These are phyloP conservation scores for Trogon melanurus DNA, from an alignment of 2,113 vertebrate species.

Conservation along the genomic window DNA sequence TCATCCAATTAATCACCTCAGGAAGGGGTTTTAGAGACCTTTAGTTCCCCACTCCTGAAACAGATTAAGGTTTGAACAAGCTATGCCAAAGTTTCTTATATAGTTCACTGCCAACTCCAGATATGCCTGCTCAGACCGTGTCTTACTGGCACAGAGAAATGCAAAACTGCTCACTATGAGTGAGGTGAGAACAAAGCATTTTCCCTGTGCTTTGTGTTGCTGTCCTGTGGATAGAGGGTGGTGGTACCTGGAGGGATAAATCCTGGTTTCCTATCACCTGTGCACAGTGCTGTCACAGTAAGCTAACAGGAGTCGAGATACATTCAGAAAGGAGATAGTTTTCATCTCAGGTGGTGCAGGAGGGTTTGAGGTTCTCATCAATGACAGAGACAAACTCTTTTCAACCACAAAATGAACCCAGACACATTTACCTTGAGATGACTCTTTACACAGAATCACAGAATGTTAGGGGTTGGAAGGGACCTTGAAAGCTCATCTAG, in stretches of 20 bases:
- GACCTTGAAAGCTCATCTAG: no score
- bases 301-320: neutral
- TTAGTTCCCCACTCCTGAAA: neutral
- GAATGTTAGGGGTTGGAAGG: no score
- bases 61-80: neutral
- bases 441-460: neutral
- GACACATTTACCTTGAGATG: accelerated
- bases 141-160: neutral
- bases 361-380: neutral
- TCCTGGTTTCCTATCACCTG: accelerated
- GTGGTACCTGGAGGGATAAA: neutral
- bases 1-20: constrained; percentile 39
- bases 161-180: neutral
- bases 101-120: neutral
- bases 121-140: neutral
- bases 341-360: neutral
- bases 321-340: neutral
- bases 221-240: neutral
- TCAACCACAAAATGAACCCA: neutral
- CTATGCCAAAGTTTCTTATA: neutral
- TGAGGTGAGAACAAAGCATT: neutral
- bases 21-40: neutral
- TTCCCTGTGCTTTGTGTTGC: neutral
- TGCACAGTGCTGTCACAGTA: neutral
- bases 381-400: neutral